Conservation (phyloP, 2,888 invertebrate species). For the Frankliniella intonsa region DNA sequence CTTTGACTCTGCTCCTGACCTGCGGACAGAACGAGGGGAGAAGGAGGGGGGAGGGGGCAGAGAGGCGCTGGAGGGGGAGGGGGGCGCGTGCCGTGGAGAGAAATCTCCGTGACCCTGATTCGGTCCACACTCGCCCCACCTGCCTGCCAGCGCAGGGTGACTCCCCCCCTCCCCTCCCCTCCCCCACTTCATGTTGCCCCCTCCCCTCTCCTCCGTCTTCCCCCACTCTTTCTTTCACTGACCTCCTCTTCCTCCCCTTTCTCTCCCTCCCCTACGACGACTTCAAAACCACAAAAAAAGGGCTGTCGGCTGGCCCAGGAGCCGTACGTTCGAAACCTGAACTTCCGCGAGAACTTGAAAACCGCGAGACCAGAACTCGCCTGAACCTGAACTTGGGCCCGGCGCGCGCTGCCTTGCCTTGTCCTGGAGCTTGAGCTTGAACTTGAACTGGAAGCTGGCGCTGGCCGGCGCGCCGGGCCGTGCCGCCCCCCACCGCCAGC, state of each 20-base stretch:
- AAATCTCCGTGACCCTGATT: conserved; percentile 22
- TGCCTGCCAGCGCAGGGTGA: not conserved
- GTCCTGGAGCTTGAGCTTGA: not conserved
- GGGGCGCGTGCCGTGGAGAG: conserved; percentile 8
- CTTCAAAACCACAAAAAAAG: no score
- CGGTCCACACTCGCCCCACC: not conserved
- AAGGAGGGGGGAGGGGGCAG: not conserved
- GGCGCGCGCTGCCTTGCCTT: no score
- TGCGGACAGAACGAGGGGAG: not conserved
- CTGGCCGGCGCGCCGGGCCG: not conserved
- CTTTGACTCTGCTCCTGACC: no score
- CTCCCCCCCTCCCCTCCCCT: no score
- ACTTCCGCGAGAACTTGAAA: not conserved
- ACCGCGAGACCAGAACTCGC: not conserved
- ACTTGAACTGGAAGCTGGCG: not conserved
- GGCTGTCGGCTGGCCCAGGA: no score
- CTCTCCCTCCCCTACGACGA: no score
- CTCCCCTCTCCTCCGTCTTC: not conserved
- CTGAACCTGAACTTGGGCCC: not conserved
- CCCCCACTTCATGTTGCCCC: not conserved
- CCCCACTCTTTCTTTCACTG: not conserved
- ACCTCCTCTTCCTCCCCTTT: no score
- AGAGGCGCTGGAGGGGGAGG: not conserved
- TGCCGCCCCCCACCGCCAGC: not conserved
- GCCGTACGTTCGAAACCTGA: not conserved